phyloP scores from a whole-genome alignment of 1,140 invertebrate genomes.

The Polyergus mexicanus region DNA sequence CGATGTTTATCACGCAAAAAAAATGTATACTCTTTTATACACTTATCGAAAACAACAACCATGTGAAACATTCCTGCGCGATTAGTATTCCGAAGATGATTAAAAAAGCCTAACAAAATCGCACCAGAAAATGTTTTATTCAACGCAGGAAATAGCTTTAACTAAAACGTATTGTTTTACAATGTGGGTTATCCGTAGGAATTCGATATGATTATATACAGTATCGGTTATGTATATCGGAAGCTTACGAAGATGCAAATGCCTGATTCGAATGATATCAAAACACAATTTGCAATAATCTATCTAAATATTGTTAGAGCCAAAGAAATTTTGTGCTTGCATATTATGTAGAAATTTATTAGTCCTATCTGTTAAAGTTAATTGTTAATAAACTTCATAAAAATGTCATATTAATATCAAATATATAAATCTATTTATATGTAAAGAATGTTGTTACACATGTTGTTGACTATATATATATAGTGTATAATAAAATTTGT shows the following conservation, averaged over 20 bases:
- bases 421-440: too few species aligned
- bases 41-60: conserved; percentile 49
- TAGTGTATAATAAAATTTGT: too few species aligned
- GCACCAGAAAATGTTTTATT: conserved; percentile 71
- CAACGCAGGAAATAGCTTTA: conserved; percentile 60
- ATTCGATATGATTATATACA: neutral
- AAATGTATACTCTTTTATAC: conserved; percentile 37
- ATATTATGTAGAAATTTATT: neutral
- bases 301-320: neutral
- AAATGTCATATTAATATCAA: too few species aligned
- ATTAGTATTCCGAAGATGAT: conserved; percentile 73
- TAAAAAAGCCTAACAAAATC: conserved; percentile 57
- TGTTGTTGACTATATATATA: too few species aligned
- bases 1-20: conserved; percentile 22
- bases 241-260: neutral
- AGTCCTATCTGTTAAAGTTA: neutral
- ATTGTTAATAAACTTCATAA: neutral
- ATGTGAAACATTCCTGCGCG: conserved; percentile 34
- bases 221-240: neutral
- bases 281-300: neutral
- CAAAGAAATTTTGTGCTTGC: neutral
- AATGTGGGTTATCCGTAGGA: conserved; percentile 7
- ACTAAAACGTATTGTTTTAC: conserved; percentile 25
- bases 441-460: too few species aligned
- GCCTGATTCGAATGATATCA: neutral